Base-by-base conservation (phyloP, 2,113 vertebrate species). In the Antigone vipio region DNA sequence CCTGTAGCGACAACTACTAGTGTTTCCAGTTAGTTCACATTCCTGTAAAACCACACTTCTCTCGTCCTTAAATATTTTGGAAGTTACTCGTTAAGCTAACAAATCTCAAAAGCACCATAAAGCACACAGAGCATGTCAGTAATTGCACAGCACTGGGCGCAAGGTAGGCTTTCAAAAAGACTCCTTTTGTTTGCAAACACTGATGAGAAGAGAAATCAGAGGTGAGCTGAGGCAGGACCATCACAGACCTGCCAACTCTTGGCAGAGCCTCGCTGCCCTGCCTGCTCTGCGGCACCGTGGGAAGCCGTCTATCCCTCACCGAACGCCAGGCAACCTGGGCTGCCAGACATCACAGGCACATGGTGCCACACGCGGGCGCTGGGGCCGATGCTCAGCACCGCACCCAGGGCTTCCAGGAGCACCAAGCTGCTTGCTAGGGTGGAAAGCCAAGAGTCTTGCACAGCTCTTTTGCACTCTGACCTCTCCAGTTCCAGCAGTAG, bases 301-400 rank as follows among this genome's bases (percentile, higher is more conserved):
- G 85, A 78, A 82, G 56, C 49, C 62, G 47, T 20, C 35, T 5
- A 13, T 6, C 32, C 72, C 42, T 13, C 22, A 27, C 38, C 4
- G 0, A 56, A 34, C 0, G 0, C 45, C 71, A 67, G 75, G 74
- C 15, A 75, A 52, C 26, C 34, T 6, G 53, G 40, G 40, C 45
- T 64, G 56, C 20, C 69, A 3, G 2, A 26, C 32, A 44, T 0
- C 5, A 2, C 21, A 19, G 68, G n/a, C 60, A 2, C 2, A 6
- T 0, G 27, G 27, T 58, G 45, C 30, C 53, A 23, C 21, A 8
- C 0, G 0, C 0, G 0, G 24, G 24, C 1, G 0, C 3, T 5
- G 27, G 80, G 50, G 23, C 8, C 0, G 0, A 49, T 3, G 50
- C 60, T 58, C 52, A 55, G 53, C 32, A 8, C 56, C 14, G 74